Conservation (phyloP, 2,113 vertebrate species). For the Orycteropus afer region DNA sequence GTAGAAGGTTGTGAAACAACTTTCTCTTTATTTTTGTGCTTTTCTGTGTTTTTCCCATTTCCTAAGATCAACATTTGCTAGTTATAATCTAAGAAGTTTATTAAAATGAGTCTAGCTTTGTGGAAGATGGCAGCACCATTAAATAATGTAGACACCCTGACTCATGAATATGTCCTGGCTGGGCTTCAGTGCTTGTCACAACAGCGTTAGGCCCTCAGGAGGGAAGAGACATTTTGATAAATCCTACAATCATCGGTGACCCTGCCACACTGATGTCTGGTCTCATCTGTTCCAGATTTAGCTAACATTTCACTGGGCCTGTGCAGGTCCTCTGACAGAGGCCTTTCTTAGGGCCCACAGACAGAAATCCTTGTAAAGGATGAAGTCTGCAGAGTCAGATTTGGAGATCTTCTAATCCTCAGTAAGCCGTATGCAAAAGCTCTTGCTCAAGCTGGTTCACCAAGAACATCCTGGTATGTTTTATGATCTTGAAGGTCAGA, state of each 20-base stretch:
- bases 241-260: not conserved
- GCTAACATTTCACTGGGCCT: not conserved
- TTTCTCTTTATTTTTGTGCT: not conserved
- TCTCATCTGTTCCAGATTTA: not conserved
- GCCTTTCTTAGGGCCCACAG: not conserved
- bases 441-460: not conserved
- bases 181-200: fast-evolving
- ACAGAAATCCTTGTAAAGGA: not conserved
- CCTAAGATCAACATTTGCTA: not conserved
- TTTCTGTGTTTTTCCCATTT: slow-evolving; percentile 6
- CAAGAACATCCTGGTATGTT: not conserved
- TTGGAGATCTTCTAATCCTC: not conserved
- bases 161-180: not conserved
- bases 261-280: not conserved
- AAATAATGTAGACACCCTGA: not conserved
- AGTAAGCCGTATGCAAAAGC: not conserved
- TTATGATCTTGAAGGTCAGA: not conserved
- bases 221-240: not conserved
- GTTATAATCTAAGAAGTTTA: not conserved
- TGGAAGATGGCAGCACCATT: not conserved
- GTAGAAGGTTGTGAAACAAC: not conserved
- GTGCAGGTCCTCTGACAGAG: not conserved
- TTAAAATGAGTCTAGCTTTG: not conserved
- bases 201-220: not conserved
- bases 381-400: not conserved